Evolutionary conservation across 64 coral and sea anemone genomes (phyloP), one percentile per base, ranked within the genome.

Genomic region (Acropora tenuis): DNA sequence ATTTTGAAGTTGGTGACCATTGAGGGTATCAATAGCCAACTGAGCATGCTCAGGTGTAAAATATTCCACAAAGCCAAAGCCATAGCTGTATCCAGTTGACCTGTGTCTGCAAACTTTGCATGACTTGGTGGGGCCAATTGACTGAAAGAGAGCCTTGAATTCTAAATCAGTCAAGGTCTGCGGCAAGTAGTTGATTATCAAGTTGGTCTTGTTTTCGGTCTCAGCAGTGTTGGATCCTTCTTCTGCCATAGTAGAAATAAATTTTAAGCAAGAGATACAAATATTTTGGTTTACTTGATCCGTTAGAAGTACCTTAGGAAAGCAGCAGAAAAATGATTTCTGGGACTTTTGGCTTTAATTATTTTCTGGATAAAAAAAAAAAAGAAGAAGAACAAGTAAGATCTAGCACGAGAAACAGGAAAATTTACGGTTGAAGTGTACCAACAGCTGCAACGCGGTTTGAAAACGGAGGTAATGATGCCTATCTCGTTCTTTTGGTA

Each of bases 61-160:
- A 77, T 97, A 97, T 4, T 97, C 95, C 15, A 97, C 92, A 91
- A 97, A 97, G 1, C 95, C 95, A 84, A 90, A 97, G 1, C 95
- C 95, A 86, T 88, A 97, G 66, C 95, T 97, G 73, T 92, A 97
- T n/a, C 93, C 93, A 40, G 88, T 91, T 50, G 82, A 73, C 57
- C 76, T 90, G 89, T 97, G 78, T n/a, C 95, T 82, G 49, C 91
- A 93, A 47, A 97, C 88, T 76, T 97, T 97, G 67, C 88, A 94
- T 80, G 75, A 94, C 47, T 94, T 97, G 42, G 93, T 89, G 41
- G 95, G 92, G 46, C 82, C 95, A 44, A 97, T 61, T 12, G 46
- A 59, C 42, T 86, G 47, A 78, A 97, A 97, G 40, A 97, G 83
- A 41, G 47, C 81, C 60, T 87, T 93, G 73, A 97, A 97, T 43